Percentiles rank a stretch among this genome's conserved stretches.
Conservation (phyloP, 2,888 invertebrate species). For the Pharmacophagus antenor region DNA sequence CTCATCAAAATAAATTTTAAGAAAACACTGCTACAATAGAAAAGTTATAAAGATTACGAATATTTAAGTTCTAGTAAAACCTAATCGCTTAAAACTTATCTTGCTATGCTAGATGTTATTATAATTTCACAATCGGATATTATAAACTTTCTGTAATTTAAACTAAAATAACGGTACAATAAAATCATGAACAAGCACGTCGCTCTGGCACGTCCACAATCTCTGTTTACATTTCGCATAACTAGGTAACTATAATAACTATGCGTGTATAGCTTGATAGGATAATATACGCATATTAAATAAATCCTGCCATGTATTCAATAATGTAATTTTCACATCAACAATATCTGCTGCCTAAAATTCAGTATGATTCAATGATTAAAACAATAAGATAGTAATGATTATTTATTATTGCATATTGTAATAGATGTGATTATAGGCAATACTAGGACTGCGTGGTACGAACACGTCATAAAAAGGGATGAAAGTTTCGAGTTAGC, state of each 20-base stretch:
- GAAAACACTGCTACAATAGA: neutral
- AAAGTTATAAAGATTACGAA: no score
- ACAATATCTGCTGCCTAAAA: neutral
- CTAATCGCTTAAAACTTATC: neutral
- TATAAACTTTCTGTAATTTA: conserved; percentile 63
- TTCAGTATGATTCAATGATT: neutral
- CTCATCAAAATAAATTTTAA: neutral
- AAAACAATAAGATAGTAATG: no score
- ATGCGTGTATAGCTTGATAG: conserved; percentile 9
- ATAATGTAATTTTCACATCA: neutral
- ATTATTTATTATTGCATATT: no score
- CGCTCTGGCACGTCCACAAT: conserved; percentile 39
- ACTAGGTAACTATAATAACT: conserved; percentile 33
- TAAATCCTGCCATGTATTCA: neutral
- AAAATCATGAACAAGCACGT: conserved; percentile 50
- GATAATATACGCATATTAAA: neutral
- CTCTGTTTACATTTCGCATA: conserved; percentile 44
- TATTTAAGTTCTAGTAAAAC: neutral
- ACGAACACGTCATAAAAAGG: no score
- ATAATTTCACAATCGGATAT: conserved; percentile 52
- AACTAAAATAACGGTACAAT: conserved; percentile 51
- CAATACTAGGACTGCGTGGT: no score
- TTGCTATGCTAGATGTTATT: conserved; percentile 9
- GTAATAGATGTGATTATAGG: no score
- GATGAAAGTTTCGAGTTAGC: no score